These are phyloP conservation scores for Seriola quinqueradiata DNA, from an alignment of 2,113 vertebrate species.

Conservation along the genomic window DNA sequence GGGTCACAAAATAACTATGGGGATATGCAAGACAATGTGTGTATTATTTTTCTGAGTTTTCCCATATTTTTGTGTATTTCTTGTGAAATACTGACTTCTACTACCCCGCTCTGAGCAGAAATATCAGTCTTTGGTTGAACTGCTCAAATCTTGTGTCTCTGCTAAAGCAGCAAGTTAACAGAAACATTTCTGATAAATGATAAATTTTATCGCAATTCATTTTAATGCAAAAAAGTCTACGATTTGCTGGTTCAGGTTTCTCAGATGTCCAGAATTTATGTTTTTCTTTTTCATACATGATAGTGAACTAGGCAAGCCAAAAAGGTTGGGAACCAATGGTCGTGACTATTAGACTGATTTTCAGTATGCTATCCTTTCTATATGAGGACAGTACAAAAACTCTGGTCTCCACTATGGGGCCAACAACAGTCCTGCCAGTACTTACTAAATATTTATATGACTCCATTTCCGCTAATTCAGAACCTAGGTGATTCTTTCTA, in stretches of 20 bases:
- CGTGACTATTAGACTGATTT: conserved; percentile 1
- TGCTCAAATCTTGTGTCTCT: not conserved
- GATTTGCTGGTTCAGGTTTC: not conserved
- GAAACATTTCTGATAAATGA: not conserved
- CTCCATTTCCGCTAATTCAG: conserved; percentile 69
- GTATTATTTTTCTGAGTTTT: not conserved
- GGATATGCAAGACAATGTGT: not conserved
- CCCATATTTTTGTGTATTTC: too few relatives aligned
- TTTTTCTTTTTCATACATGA: not conserved
- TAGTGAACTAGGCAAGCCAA: not conserved
- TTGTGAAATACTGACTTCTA: not conserved
- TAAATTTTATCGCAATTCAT: too few relatives aligned
- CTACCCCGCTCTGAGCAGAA: not conserved
- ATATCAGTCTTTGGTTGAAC: not conserved
- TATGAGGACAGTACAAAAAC: conserved; percentile 32
- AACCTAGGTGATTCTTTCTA: conserved; percentile 69
- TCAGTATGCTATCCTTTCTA: conserved; percentile 22
- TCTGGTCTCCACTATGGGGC: conserved; percentile 42
- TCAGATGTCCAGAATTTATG: not conserved
- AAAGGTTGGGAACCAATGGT: not conserved
- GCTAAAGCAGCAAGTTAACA: not conserved
- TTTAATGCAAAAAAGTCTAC: too few relatives aligned
- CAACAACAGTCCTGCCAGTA: conserved; percentile 54
- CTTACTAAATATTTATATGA: conserved; percentile 77
- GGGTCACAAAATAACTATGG: not conserved